Conservation (phyloP, 2,113 vertebrate species). For the Gymnarchus niloticus region DNA sequence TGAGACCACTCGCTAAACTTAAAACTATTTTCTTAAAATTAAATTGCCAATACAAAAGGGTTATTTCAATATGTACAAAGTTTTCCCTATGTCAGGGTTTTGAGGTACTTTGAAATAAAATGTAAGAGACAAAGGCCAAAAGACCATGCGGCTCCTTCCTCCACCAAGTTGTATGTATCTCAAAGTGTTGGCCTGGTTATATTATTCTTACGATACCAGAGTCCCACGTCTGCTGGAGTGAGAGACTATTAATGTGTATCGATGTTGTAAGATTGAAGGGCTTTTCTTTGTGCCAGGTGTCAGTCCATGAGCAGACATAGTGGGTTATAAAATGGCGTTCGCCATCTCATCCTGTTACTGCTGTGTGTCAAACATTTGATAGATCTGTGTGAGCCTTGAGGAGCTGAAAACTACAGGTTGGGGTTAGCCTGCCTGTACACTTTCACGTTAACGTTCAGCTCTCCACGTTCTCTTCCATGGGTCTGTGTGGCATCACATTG, state of each 20-base stretch:
- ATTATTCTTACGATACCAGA: too few species aligned
- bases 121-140: too few species aligned
- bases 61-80: too few species aligned
- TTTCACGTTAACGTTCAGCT: neutral
- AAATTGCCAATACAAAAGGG: too few species aligned
- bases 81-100: too few species aligned
- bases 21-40: too few species aligned
- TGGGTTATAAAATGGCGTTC: neutral
- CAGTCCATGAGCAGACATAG: neutral
- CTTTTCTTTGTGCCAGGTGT: neutral
- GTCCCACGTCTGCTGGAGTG: neutral
- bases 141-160: too few species aligned
- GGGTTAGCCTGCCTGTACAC: neutral
- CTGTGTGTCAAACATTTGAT: neutral
- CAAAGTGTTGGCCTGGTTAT: too few species aligned
- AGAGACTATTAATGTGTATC: neutral
- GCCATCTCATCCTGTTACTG: neutral
- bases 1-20: too few species aligned
- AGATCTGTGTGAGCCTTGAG: neutral
- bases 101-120: too few species aligned
- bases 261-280: neutral
- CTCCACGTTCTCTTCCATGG: neutral
- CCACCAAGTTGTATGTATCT: too few species aligned
- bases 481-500: neutral
- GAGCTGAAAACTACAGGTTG: neutral